phyloP scores from a whole-genome alignment of 2,797 vertebrate genomes.

The Peromyscus aztecus region DNA sequence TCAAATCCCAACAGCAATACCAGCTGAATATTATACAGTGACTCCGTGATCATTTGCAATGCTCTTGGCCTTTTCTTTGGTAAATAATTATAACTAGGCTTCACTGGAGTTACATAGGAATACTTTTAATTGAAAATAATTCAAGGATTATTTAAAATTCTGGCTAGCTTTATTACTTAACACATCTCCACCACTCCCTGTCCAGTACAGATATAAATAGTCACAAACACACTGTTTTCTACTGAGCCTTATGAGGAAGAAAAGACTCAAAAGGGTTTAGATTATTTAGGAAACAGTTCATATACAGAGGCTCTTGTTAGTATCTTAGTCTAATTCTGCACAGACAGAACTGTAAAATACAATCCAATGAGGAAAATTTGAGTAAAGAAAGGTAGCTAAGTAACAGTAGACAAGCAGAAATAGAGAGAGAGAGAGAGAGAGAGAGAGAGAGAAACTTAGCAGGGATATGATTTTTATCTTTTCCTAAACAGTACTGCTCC shows the following conservation, averaged over 20 bases:
- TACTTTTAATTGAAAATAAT: slow-evolving; percentile 59
- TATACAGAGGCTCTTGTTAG: neutral
- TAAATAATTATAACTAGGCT: slow-evolving; percentile 28
- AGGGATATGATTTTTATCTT: slow-evolving; percentile 1
- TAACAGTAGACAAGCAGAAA: neutral
- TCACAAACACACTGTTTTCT: neutral
- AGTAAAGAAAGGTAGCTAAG: neutral
- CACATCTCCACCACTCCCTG: neutral
- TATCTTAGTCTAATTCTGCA: neutral
- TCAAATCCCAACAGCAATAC: neutral
- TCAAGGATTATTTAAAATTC: neutral
- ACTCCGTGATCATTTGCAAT: neutral
- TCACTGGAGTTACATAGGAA: neutral
- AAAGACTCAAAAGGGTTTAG: neutral
- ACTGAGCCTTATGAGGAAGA: neutral
- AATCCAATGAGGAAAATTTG: slow-evolving; percentile 26
- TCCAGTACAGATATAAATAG: neutral
- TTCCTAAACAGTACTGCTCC: slow-evolving; percentile 24
- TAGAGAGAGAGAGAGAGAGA: neutral
- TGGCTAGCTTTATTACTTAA: neutral
- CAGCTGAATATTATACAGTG: neutral
- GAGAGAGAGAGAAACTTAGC: neutral
- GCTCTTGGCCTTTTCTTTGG: neutral
- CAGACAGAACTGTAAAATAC: neutral
- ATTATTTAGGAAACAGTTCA: neutral